Evolutionary conservation across 2,113 vertebrate genomes (phyloP), one percentile per base, ranked within the genome.

Genomic region (Oxygymnocypris stewartii): DNA sequence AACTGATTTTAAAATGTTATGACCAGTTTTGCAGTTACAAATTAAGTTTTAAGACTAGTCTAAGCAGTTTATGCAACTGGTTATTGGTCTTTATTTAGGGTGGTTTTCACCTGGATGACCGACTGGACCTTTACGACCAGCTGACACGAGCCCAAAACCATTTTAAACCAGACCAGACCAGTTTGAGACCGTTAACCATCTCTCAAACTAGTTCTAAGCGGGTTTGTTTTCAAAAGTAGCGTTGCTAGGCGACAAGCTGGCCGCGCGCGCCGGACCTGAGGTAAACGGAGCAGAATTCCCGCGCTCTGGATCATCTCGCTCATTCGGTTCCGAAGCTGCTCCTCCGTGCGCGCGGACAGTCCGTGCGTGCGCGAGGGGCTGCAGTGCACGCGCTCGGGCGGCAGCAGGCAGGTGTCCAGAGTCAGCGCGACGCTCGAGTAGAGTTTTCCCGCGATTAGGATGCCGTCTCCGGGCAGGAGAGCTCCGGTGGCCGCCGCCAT

Each of bases 221-320:
- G 2, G 16, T 20, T 71, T 23, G 2, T 10, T n/a, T n/a, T 16
- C 1, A 71, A 61, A 7, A 4, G 31, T 40, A 4, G 14, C 8
- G 35, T 73, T 71, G 67, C 67, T 40, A 73, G 8, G 35, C 35
- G 12, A 73, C 69, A 69, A 18, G 28, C 6, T 7, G 40, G 6
- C 40, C 40, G 0, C 6, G n/a, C n/a, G 6, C 65, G 65, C 16
- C 16, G 31, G 20, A 73, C 69, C 69, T 73, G 69, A 73, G 69
- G 69, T 18, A 73, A 23, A 20, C 69, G 37, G 18, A 73, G 69
- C 37, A 73, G 69, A 42, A 73, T 12, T 42, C 69, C 69, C 37
- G 69, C 69, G 20, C 11, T 73, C 37, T 73, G 69, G 69, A 73
- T 73, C 69, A 42, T 73, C 69, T 73, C 49, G 28, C 75, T 54